Evolutionary conservation across 1,140 invertebrate genomes (phyloP).

Genomic region (Drosophila kikkawai): DNA sequence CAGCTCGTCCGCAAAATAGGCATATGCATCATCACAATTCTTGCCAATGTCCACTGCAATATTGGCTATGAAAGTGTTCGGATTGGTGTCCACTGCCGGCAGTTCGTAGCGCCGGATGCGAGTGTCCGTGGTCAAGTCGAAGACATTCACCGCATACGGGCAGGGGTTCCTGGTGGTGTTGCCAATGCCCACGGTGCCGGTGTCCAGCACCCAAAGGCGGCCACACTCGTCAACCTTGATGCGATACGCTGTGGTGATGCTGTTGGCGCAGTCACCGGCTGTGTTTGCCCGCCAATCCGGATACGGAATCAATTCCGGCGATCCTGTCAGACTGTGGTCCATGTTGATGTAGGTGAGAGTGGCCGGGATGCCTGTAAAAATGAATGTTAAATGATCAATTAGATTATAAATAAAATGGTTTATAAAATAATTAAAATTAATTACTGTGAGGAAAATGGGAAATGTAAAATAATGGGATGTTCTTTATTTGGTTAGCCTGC

Average conservation of each 20-base stretch:
- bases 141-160: constrained; percentile 90
- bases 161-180: constrained; percentile 91
- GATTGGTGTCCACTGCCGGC: constrained; percentile 89
- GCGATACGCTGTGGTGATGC: constrained; percentile 91
- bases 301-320: constrained; percentile 91
- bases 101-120: constrained; percentile 90
- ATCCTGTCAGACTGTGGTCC: constrained; percentile 87
- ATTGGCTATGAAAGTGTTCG: constrained; percentile 92
- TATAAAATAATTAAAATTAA: not conserved
- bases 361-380: constrained; percentile 89
- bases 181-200: constrained; percentile 92
- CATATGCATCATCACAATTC: constrained; percentile 91
- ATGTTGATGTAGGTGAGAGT: constrained; percentile 92
- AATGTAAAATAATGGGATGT: not conserved
- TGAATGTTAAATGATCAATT: too few species aligned
- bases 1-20: constrained; percentile 93
- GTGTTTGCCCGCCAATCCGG: constrained; percentile 91
- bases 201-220: constrained; percentile 92
- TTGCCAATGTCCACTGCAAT: constrained; percentile 91
- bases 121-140: constrained; percentile 90
- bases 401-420: too few species aligned
- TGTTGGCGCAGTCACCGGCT: constrained; percentile 90
- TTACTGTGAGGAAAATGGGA: not conserved
- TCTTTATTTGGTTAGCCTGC: not conserved
- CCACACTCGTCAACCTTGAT: constrained; percentile 91